Conservation (phyloP, 2,113 vertebrate genomes). For the Austrofundulus limnaeus region DNA sequence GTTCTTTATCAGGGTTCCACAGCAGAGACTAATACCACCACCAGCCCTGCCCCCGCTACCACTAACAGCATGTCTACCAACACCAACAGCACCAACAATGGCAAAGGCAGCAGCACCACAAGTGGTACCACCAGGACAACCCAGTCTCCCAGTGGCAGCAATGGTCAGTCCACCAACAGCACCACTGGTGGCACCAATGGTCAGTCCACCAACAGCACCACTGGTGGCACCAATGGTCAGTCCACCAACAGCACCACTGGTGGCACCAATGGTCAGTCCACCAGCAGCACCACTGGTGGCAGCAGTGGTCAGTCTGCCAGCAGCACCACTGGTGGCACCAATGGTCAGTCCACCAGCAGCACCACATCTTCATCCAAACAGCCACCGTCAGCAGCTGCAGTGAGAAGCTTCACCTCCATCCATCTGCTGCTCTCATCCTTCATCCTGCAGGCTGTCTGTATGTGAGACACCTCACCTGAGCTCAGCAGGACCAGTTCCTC, state of each 20-base stretch:
- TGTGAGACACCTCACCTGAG: conserved; percentile 4
- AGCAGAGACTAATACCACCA: rapidly evolving
- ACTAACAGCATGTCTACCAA: not conserved
- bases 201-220: not conserved
- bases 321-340: no score
- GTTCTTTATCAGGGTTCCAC: not conserved
- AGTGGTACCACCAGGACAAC: not conserved
- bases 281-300: no score
- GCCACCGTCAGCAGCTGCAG: not conserved
- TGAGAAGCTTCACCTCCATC: not conserved
- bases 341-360: no score
- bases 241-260: no score
- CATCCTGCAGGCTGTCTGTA: conserved; percentile 15
- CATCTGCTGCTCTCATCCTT: conserved; percentile 25
- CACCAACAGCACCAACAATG: not conserved
- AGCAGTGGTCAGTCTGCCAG: no score
- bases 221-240: no score
- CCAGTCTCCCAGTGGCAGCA: not conserved
- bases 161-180: not conserved
- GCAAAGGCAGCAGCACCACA: not conserved
- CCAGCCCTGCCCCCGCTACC: not conserved
- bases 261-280: no score
- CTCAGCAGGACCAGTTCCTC: not conserved
- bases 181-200: not conserved
- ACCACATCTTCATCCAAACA: rapidly evolving